Conservation (phyloP, 1,140 invertebrate species). For the Brachionus manjavacas region DNA sequence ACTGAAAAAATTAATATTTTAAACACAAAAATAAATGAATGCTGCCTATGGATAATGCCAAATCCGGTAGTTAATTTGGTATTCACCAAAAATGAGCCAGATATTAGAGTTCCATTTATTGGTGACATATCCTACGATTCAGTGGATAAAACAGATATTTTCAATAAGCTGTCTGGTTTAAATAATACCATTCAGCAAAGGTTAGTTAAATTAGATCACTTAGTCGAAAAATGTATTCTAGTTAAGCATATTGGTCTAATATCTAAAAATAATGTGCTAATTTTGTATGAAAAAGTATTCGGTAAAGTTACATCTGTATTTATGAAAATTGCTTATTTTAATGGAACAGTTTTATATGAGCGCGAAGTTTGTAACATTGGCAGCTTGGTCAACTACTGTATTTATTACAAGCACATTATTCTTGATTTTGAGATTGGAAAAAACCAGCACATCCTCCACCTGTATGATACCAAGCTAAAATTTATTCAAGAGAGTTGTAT, state of each 20-base stretch:
- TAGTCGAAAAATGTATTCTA: background rate
- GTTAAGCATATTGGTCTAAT: background rate
- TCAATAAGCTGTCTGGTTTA: background rate
- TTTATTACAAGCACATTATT: background rate
- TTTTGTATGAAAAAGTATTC: slow-evolving; percentile 20
- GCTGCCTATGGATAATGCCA: background rate
- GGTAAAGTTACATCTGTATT: background rate
- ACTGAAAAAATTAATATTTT: background rate
- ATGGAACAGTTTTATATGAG: background rate
- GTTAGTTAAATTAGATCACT: background rate
- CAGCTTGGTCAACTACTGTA: background rate
- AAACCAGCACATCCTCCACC: background rate
- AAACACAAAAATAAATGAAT: background rate
- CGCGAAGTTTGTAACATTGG: background rate
- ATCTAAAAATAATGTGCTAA: slow-evolving; percentile 6
- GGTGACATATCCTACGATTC: slow-evolving; percentile 9
- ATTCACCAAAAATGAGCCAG: background rate
- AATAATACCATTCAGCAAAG: background rate
- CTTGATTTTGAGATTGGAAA: background rate
- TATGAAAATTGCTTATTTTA: background rate
- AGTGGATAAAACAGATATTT: background rate
- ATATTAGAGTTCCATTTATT: slow-evolving; percentile 10
- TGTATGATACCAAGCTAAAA: background rate
- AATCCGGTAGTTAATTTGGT: background rate
- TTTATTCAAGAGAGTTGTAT: background rate